Percentiles rank a stretch among this genome's conserved stretches.
These are phyloP conservation scores for Channa maculata DNA, from an alignment of 2,113 vertebrate species.

Conservation along the genomic window DNA sequence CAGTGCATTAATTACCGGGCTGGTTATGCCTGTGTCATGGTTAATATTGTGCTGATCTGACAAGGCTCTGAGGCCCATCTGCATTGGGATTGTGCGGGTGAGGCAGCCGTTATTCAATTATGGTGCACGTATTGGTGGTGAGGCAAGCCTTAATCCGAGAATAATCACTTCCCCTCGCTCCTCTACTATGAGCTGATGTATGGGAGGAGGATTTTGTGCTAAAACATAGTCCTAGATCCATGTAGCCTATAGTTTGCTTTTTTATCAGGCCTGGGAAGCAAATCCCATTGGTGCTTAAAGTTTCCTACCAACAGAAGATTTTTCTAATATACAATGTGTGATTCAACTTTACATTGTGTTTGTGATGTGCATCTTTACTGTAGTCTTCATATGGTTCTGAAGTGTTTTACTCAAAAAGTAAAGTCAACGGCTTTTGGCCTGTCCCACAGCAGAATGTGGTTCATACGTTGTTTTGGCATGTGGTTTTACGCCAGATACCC, in stretches of 20 bases:
- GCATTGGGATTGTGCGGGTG: conserved; percentile 79
- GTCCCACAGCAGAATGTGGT: too few species aligned
- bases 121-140: conserved; percentile 63
- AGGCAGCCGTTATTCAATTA: conserved; percentile 86
- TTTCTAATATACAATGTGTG: background rate
- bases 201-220: conserved; percentile 24
- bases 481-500: too few species aligned
- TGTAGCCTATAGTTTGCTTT: conserved; percentile 59
- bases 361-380: background rate
- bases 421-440: too few species aligned
- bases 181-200: conserved; percentile 49
- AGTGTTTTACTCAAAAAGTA: too few species aligned
- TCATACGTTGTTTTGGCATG: too few species aligned
- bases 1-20: conserved; percentile 84
- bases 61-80: conserved; percentile 70
- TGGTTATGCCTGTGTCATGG: conserved; percentile 84
- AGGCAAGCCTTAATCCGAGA: conserved; percentile 79
- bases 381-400: too few species aligned
- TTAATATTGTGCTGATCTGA: conserved; percentile 84
- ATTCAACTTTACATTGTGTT: background rate
- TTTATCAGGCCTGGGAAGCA: conserved; percentile 56
- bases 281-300: conserved; percentile 26
- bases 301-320: conserved; percentile 2
- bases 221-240: conserved; percentile 41
- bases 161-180: conserved; percentile 76